Evolutionary conservation across 2,113 vertebrate species (phyloP), one percentile per base, ranked within the genome.

Genomic region (Amazona guildingii): DNA sequence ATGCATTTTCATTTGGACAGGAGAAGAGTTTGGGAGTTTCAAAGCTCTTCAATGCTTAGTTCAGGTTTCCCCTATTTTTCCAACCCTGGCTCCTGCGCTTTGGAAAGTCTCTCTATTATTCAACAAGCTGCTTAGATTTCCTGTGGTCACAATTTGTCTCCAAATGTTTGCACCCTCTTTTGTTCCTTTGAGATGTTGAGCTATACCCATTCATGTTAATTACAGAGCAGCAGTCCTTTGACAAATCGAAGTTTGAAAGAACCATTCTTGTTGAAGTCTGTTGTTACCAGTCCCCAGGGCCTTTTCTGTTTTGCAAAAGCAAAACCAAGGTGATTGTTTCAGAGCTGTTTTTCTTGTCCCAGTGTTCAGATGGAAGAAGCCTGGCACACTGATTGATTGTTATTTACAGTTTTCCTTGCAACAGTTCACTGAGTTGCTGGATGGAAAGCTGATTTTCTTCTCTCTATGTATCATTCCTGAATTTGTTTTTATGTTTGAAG

Each of bases 401-500:
- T 74, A 49, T 82, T 95, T 72, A 61, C 33, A 39, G 21, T 85
- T 52, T 35, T 82, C 19, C 12, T 35, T 74, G 61, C n/a, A 64
- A 9, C 88, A 63, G 35, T 90, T 90, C 54, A 3, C 46, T 15
- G 55, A 46, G 17, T 66, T 88, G 89, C 76, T 77, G 84, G 69
- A 81, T 76, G 41, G 57, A 17, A 33, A 43, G 46, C 66, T 80
- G 78, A 64, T 93, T 91, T 91, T 95, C 46, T 81, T 92, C 84
- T 57, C 59, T 68, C 83, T 94, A 24, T 41, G 11, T 43, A 49
- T 87, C 39, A 52, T 89, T 93, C 90, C 83, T 86, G 68, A 94
- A 92, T 97, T 96, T 95, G 85, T 94, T 96, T 97, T 95, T 91
- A 67, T 93, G 41, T 87, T 95, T 75, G 88, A 98, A 98, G 93